Conservation (phyloP, 2,113 vertebrate genomes). For the Ariopsis seemanni region DNA sequence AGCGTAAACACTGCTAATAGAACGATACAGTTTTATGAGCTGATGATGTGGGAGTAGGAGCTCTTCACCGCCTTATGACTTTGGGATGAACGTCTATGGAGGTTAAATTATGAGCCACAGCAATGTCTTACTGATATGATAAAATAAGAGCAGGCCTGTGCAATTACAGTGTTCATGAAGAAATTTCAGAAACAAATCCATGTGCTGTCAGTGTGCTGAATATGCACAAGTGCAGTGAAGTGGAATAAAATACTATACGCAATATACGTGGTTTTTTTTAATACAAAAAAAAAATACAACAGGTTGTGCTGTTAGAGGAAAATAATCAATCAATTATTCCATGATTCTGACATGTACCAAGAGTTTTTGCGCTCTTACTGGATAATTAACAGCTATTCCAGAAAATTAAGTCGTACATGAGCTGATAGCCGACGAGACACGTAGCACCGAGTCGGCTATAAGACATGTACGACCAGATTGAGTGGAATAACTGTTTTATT, state of each 20-base stretch:
- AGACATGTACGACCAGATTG: too few species aligned
- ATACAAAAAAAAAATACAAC: too few species aligned
- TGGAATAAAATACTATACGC: background rate
- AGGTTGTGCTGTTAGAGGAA: background rate
- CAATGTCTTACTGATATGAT: slow-evolving; percentile 1
- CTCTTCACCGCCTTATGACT: background rate
- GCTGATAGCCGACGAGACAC: too few species aligned
- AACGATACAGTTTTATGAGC: slow-evolving; percentile 38
- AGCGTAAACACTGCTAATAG: background rate
- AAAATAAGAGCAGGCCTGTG: background rate
- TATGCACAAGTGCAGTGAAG: background rate
- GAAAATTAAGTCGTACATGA: too few species aligned
- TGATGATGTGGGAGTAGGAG: background rate
- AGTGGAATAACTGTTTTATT: too few species aligned
- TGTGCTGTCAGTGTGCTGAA: background rate
- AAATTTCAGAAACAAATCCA: background rate
- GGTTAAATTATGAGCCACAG: slow-evolving; percentile 4
- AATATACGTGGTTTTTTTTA: too few species aligned
- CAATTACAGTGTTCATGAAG: background rate
- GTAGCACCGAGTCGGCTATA: too few species aligned
- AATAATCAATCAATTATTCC: background rate
- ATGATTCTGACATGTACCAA: background rate
- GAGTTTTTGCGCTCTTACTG: background rate
- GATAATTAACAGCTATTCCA: too few species aligned
- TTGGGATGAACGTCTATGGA: slow-evolving; percentile 5